phyloP scores from a whole-genome alignment of 2,113 vertebrate genomes.

The Procavia capensis region DNA sequence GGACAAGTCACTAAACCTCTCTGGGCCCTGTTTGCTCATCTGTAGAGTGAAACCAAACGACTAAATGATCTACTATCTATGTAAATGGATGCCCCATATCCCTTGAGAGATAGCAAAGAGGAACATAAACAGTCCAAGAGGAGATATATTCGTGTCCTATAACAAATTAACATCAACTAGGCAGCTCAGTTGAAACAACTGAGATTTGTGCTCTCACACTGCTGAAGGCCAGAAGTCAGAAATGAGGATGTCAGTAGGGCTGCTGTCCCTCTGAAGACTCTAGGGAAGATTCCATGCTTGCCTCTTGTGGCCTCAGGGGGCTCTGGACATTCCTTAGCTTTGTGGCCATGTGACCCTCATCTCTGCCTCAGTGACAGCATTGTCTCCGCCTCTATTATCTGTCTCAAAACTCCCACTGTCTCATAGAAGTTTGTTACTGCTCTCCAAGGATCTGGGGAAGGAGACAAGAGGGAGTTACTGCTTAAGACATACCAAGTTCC shows the following conservation, averaged over 20 bases:
- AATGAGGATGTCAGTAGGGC: background rate
- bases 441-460: background rate
- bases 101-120: background rate
- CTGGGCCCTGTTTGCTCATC: background rate
- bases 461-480: background rate
- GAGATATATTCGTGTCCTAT: background rate
- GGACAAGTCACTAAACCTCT: constrained; percentile 18
- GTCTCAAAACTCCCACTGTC: background rate
- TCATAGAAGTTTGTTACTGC: background rate
- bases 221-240: background rate
- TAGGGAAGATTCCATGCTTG: background rate
- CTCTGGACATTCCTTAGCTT: background rate
- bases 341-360: background rate
- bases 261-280: background rate
- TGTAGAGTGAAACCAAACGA: background rate
- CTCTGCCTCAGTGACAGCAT: no score
- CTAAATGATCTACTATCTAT: background rate
- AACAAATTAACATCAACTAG: background rate
- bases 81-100: background rate
- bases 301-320: background rate
- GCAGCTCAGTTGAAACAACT: background rate
- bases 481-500: background rate
- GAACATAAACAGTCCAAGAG: background rate
- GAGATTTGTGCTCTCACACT: background rate
- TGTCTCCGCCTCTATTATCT: background rate